These are phyloP conservation scores for Anolis carolinensis DNA, from an alignment of 2,113 vertebrate species.

Conservation along the genomic window DNA sequence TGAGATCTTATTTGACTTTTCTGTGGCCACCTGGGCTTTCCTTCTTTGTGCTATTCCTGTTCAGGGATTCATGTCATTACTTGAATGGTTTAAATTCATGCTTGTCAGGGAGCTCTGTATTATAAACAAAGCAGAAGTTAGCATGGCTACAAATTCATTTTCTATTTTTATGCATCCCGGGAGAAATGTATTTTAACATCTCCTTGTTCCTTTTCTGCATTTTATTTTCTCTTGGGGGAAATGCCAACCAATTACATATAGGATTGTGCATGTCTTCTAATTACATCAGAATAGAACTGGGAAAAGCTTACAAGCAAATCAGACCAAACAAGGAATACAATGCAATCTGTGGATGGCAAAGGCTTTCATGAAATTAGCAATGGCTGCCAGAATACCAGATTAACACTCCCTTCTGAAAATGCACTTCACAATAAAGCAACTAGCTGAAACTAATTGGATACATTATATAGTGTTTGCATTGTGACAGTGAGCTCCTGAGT, in stretches of 20 bases:
- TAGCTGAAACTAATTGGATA: conserved; percentile 27
- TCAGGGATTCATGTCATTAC: background rate
- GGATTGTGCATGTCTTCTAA: background rate
- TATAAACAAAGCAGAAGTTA: background rate
- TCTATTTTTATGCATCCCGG: conserved; percentile 3
- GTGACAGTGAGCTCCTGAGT: background rate
- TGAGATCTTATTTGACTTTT: background rate
- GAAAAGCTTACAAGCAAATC: conserved; percentile 12
- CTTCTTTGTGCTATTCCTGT: background rate
- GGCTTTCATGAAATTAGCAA: conserved; percentile 6
- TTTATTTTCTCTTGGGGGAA: conserved; percentile 11
- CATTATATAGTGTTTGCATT: background rate
- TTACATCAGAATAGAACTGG: conserved; percentile 23
- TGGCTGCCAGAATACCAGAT: background rate
- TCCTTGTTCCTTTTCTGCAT: conserved; percentile 7
- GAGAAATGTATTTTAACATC: conserved; percentile 13
- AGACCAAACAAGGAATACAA: background rate
- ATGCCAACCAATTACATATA: background rate
- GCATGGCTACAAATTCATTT: background rate
- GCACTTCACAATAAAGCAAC: conserved; percentile 36
- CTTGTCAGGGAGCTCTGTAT: background rate
- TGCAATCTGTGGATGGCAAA: background rate
- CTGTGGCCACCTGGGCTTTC: background rate
- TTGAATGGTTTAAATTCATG: background rate
- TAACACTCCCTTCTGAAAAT: background rate